Evolutionary conservation across 2,797 vertebrate species (phyloP).

Genomic region (Syncerus caffer): DNA sequence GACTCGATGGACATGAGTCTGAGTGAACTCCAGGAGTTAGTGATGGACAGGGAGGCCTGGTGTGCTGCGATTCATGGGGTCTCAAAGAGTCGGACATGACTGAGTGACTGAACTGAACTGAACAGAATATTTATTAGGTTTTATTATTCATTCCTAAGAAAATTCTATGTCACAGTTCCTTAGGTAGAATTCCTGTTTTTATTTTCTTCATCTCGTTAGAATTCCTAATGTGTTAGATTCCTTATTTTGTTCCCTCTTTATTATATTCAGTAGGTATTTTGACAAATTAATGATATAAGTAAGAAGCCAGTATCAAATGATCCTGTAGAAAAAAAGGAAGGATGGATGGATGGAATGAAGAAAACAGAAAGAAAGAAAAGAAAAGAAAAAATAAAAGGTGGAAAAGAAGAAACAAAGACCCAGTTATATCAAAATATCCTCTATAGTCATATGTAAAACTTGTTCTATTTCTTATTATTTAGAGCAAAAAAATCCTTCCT

Average conservation of each 20-base stretch:
- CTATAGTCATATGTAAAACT: neutral
- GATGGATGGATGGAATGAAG: neutral
- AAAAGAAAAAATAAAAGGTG: neutral
- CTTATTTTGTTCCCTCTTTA: neutral
- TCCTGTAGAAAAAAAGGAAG: neutral
- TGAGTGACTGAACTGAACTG: no score
- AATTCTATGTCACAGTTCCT: neutral
- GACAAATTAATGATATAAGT: neutral
- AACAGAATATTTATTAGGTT: neutral
- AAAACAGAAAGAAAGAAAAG: neutral
- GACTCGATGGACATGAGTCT: no score
- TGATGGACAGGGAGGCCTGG: no score
- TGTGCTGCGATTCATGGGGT: no score
- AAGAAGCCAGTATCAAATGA: neutral
- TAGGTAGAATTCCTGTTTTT: neutral
- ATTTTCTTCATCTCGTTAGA: constrained; percentile 20
- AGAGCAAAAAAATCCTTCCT: neutral
- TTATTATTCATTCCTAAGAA: neutral
- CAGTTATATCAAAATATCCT: neutral
- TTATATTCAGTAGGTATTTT: neutral
- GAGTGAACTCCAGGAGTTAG: no score
- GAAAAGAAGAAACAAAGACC: neutral
- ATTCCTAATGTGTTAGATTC: neutral
- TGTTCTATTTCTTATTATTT: neutral
- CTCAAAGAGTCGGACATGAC: no score